These are phyloP conservation scores for Acrobasis repandana DNA, from an alignment of 2,888 invertebrate genomes.

Conservation along the genomic window DNA sequence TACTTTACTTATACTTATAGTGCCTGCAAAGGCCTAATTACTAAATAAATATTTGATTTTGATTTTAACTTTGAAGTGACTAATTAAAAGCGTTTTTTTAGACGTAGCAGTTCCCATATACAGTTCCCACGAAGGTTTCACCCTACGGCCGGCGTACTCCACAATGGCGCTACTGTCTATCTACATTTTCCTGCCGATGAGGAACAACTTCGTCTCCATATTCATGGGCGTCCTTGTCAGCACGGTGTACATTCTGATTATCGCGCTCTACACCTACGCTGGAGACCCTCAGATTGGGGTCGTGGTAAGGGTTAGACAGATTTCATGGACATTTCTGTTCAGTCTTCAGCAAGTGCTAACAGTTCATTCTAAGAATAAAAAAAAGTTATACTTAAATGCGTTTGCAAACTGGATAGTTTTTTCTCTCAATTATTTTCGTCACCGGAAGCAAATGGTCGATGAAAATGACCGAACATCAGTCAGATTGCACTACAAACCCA, in stretches of 20 bases:
- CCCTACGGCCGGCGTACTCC: constrained; percentile 86
- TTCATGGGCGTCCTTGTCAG: constrained; percentile 87
- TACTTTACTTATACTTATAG: no score
- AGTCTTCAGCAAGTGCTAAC: no score
- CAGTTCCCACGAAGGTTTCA: constrained; percentile 79
- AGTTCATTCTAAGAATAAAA: no score
- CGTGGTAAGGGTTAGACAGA: constrained; percentile 56
- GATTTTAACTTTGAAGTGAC: no score
- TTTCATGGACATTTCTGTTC: background rate
- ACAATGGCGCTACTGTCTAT: constrained; percentile 89
- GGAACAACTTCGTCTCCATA: constrained; percentile 87
- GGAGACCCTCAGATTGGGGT: constrained; percentile 53
- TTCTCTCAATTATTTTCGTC: no score
- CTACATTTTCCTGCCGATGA: constrained; percentile 92
- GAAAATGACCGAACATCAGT: no score
- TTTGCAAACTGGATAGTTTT: no score
- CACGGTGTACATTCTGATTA: constrained; percentile 82
- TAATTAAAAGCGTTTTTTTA: constrained; percentile 46
- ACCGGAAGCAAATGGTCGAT: no score
- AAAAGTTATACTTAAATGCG: no score
- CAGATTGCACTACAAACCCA: no score
- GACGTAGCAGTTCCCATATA: constrained; percentile 87
- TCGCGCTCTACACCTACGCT: constrained; percentile 64
- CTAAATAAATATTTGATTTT: no score
- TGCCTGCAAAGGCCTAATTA: no score